Evolutionary conservation across 2,113 vertebrate species (phyloP), one percentile per base, ranked within the genome.

Genomic region (Phrynocephalus versicolor): DNA sequence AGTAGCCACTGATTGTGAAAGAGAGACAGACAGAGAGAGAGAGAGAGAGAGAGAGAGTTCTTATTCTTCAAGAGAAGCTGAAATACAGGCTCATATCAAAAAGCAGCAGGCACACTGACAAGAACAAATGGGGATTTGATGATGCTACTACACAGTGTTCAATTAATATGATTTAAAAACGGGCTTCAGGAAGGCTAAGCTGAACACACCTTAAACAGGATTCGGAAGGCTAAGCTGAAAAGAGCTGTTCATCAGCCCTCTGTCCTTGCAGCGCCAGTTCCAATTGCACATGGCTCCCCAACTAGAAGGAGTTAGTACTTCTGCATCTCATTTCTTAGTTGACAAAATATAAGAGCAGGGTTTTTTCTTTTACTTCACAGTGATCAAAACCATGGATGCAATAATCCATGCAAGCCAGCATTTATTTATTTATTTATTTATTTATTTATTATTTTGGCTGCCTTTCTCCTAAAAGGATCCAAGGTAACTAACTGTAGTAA

Each of bases 51-150:
- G n/a, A n/a, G n/a, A n/a, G n/a, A n/a, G n/a, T n/a, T n/a, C 67
- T 58, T 73, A 78, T 25, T 70, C 76, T 45, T 55, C 27, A 67
- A 87, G 64, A 60, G 79, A 89, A 0, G 4, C 0, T 0, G 45
- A 88, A 83, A 92, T 77, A 89, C 85, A 90, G 85, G 79, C 33
- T 39, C 87, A 84, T 88, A 87, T 85, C 79, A 89, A 85, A 88
- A 76, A 0, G 0, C 57, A 77, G 82, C 0, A 0, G 75, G n/a
- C 88, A 89, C 77, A 81, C 85, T 80, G 74, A 84, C 82, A 82
- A 82, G 78, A 87, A 88, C 1, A 45, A 89, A 55, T 45, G 83
- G 78, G 60, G 88, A 94, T 95, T 91, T 76, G 89, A 94, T 94
- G 92, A 92, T 14, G 27, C 37, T 58, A 84, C 78, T 93, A 85